Percentiles rank a stretch among this genome's conserved stretches.
phyloP scores from a whole-genome alignment of 2,797 vertebrate species.

The Danio jaintianensis region DNA sequence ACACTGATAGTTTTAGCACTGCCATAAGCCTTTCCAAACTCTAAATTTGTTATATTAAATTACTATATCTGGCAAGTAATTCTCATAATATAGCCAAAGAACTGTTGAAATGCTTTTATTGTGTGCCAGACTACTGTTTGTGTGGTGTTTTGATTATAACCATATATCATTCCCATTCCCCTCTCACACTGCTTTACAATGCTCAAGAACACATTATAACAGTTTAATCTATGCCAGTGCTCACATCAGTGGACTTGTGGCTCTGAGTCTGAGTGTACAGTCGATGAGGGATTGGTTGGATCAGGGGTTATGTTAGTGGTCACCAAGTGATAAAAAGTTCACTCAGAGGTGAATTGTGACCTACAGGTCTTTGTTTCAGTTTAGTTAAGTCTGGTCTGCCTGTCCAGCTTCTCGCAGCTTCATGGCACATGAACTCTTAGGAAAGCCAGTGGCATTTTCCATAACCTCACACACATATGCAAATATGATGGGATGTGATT shows the following conservation, averaged over 20 bases:
- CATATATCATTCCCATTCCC: constrained; percentile 8
- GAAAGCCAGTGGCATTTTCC: constrained; percentile 1
- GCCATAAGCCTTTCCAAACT: constrained; percentile 1
- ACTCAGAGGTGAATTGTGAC: constrained; percentile 39
- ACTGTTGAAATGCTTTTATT: not conserved
- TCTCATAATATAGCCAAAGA: constrained; percentile 26
- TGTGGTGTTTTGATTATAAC: not conserved
- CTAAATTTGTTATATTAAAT: constrained; percentile 18
- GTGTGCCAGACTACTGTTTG: constrained; percentile 28
- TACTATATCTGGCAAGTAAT: constrained; percentile 13
- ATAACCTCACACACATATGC: constrained; percentile 4
- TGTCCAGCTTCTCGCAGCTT: constrained; percentile 32
- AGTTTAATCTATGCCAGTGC: not conserved
- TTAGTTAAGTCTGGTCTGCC: constrained; percentile 1
- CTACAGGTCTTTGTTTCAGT: constrained; percentile 40
- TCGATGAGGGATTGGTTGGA: constrained; percentile 20
- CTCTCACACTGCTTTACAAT: not conserved
- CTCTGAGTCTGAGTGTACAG: not conserved
- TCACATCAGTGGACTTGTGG: not conserved
- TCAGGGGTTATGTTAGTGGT: constrained; percentile 11
- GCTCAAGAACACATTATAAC: not conserved
- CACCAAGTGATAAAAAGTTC: constrained; percentile 18
- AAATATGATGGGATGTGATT: constrained; percentile 9
- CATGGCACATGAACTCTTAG: constrained; percentile 26
- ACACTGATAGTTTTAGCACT: not conserved